Base-by-base conservation (phyloP, 92 coral and sea anemone genomes). In the Siderastrea siderea region DNA sequence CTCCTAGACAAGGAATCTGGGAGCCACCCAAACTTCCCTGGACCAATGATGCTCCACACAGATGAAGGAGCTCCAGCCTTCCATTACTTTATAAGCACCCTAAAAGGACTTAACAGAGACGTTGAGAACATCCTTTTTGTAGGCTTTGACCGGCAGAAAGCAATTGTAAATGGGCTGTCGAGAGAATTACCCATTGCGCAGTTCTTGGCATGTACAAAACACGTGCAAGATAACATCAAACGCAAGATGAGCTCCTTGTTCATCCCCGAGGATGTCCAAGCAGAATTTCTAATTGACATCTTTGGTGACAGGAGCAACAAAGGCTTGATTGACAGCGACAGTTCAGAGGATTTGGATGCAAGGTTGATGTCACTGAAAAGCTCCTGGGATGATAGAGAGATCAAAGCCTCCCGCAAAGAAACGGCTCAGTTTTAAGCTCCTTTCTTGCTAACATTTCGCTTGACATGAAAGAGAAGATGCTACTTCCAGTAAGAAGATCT, bases 1-100 rank as follows among this genome's bases (percentile, higher is more conserved):
- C 89, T 84, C 50, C 60, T 54, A 8, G 88, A 82, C 82, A 83
- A 55, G 71, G 74, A 67, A 0, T 65, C 92, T 5, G 89, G 78
- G 62, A 9, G 63, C 5, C 71, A 84, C 62, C 89, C 92, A 57
- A 89, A 82, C 60, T 89, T 89, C 68, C 89, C 92, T 53, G 89
- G 86, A 17, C 92, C 92, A 44, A 66, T 78, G 69, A 83, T 83
- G 92, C 45, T 61, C 1, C 81, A 77, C 70, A 77, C 81, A 2
- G 70, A 77, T 60, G 70, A 77, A 61, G 70, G 69, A 5, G 43
- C 54, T 4, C 55, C 54, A 57, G 68, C 79, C 19, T 89, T 88
- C 69, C 89, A 89, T 58, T 89, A 89, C 54, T 89, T 89, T 77
- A 71, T 49, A n/a, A 89, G 92, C 80, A 89, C 88, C n/a, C 71